These are phyloP conservation scores for Esox niger DNA, from an alignment of 2,113 vertebrate species.

Conservation along the genomic window DNA sequence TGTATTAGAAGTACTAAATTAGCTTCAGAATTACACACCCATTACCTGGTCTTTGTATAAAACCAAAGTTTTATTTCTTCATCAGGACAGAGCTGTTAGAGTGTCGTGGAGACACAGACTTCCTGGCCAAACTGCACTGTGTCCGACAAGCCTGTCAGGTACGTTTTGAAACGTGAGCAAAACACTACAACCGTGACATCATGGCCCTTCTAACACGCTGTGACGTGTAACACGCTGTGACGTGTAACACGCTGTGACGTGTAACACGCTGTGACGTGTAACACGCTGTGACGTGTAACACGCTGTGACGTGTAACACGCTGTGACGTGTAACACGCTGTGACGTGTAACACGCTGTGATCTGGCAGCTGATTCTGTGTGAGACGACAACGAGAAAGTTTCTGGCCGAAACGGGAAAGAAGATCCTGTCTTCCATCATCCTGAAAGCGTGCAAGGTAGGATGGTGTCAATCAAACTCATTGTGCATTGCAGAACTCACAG, in stretches of 20 bases:
- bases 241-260: neutral
- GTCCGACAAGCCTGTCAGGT: slow-evolving; percentile 95
- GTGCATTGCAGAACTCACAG: too few species aligned
- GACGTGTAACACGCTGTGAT: too few species aligned
- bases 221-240: too few species aligned
- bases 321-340: neutral
- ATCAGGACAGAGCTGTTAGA: slow-evolving; percentile 91
- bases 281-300: neutral
- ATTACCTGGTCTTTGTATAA: too few species aligned
- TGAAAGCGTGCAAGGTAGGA: slow-evolving; percentile 87
- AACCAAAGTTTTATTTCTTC: neutral
- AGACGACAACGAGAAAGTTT: slow-evolving; percentile 83
- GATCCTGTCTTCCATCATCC: slow-evolving; percentile 89
- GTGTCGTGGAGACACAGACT: slow-evolving; percentile 89
- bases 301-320: neutral
- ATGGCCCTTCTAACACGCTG: neutral
- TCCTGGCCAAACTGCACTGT: slow-evolving; percentile 94
- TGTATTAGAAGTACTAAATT: too few species aligned
- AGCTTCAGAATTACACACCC: too few species aligned
- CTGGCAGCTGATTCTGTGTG: slow-evolving; percentile 84
- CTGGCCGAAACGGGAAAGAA: slow-evolving; percentile 90
- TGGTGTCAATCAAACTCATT: too few species aligned
- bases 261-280: neutral
- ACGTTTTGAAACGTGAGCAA: slow-evolving; percentile 20
- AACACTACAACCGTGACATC: too few species aligned